Evolutionary conservation across 2,113 vertebrate species (phyloP), one percentile per base, ranked within the genome.

Genomic region (Ammodytes dubius): DNA sequence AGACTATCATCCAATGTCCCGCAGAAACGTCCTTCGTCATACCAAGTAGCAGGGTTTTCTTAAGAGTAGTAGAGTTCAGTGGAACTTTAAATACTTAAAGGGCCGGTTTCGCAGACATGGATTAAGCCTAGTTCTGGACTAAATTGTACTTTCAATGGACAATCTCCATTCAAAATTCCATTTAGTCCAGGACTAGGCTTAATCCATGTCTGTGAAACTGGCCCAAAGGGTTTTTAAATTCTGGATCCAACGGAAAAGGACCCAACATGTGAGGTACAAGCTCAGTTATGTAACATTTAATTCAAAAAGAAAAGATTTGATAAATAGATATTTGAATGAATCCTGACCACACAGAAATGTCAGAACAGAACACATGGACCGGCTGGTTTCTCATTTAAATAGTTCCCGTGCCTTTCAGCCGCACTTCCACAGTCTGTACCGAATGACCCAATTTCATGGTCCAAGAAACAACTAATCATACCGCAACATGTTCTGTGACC

Each of bases 391-490:
- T 72, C 43, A 71, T 81, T 71, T 8, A 76, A 89, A 89, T 63
- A 74, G 6, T 70, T 82, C 66, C 37, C 83, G 63, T 74, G 75
- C 86, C 74, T 77, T 72, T 75, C 35, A 71, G 81, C 72, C 42
- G 11, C 57, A 83, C 72, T 79, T 76, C 47, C 43, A 85, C 40
- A 45, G 56, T 50, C 70, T 76, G 87, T 7, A 81, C 78, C 7
- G 5, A 75, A 70, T 92, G 90, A 88, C 88, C 92, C 76, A 81
- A 61, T 90, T 93, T 80, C 61, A 83, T 6, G 72, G 69, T 75
- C 79, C 64, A 82, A 87, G 85, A 53, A 73, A 74, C 72, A 58
- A 91, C 83, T 91, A 82, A 92, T 94, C 91, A 88, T 72, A 75
- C 79, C 58, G 15, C 74, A 89, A 86, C 89, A 91, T 92, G 86